A percentile compares a stretch with the other conserved stretches of the same genome.
phyloP scores from a whole-genome alignment of 2,888 invertebrate genomes.

The Atherix ibis region DNA sequence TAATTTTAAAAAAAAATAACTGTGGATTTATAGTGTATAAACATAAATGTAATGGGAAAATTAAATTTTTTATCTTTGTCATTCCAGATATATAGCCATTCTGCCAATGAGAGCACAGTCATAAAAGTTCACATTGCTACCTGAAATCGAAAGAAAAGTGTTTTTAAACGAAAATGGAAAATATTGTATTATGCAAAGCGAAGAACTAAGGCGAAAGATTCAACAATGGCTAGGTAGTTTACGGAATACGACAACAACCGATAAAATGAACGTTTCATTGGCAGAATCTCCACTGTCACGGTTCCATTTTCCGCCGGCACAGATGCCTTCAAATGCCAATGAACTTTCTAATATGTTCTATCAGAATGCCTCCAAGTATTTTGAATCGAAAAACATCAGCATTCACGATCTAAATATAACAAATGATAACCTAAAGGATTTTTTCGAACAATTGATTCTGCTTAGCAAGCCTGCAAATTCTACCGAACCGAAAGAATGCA shows the following conservation, averaged over 20 bases:
- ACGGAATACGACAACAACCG: conserved; percentile 5
- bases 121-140: no score
- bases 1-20: no score
- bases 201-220: conserved; percentile 6
- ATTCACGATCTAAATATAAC: conserved; percentile 8
- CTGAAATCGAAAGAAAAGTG: no score
- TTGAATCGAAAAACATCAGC: conserved; percentile 7
- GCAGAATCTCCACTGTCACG: background rate
- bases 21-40: no score
- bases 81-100: no score
- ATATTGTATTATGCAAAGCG: conserved; percentile 5
- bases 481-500: conserved; percentile 17
- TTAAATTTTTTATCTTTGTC: no score
- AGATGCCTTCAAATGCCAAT: background rate
- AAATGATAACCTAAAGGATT: conserved; percentile 7
- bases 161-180: conserved; percentile 1
- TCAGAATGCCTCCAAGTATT: conserved; percentile 4
- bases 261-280: background rate
- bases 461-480: conserved; percentile 3
- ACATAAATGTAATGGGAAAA: no score
- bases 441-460: conserved; percentile 6
- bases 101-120: no score
- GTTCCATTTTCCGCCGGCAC: no score
- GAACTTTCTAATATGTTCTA: background rate
- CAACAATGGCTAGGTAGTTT: conserved; percentile 5